Evolutionary conservation across 1,140 invertebrate genomes (phyloP).

Genomic region (Papilio machaon): DNA sequence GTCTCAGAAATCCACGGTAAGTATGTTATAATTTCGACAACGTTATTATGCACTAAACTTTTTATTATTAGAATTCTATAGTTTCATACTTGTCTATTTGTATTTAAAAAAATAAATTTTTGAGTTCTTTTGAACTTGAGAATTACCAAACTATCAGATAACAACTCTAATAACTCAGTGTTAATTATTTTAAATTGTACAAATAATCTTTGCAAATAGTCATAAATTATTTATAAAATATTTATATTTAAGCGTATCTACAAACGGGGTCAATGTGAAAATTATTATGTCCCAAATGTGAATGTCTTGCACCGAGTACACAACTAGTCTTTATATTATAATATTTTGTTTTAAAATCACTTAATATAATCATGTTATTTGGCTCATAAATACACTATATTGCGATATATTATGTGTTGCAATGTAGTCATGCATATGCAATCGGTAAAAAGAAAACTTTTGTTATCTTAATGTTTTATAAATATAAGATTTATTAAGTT

Average conservation of each 20-base stretch:
- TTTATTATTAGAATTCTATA: background rate
- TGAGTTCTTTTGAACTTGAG: background rate
- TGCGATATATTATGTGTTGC: background rate
- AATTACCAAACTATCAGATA: background rate
- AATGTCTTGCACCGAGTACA: background rate
- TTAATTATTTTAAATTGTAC: background rate
- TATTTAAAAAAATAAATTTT: background rate
- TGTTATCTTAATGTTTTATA: too few relatives aligned
- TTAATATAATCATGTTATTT: background rate
- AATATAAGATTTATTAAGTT: too few relatives aligned
- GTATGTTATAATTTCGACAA: too few relatives aligned
- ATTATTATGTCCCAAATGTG: slow-evolving; percentile 18
- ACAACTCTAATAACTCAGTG: background rate
- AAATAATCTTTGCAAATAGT: background rate
- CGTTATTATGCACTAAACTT: background rate
- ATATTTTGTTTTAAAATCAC: background rate
- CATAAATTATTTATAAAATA: background rate
- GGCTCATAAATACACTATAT: background rate
- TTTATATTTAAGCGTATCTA: background rate
- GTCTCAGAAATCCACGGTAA: too few relatives aligned
- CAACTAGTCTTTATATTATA: background rate
- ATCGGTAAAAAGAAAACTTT: too few relatives aligned
- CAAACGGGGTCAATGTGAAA: slow-evolving; percentile 24
- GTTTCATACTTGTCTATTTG: background rate
- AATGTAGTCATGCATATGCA: too few relatives aligned